Base-by-base conservation (phyloP, 2,797 vertebrate species). In the Spinibarbus caldwelli region DNA sequence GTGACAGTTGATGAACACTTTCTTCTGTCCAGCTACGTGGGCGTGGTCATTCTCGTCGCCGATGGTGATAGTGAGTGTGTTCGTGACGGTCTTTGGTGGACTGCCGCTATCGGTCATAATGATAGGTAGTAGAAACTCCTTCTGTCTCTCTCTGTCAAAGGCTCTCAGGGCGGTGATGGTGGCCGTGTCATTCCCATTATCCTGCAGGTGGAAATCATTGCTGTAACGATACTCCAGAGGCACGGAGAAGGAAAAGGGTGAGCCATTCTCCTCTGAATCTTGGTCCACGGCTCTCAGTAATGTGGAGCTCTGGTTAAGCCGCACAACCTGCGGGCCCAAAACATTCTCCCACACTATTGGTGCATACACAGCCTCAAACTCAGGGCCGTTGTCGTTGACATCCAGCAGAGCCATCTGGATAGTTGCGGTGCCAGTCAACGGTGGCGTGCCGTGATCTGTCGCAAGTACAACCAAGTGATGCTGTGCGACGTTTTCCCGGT, bases 331-430 rank as follows among this genome's bases (percentile, higher is more conserved):
- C 79, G 96, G 96, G 76, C 92, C 94, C 0, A 91, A 11, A 0
- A 89, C 86, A 26, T 98, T 98, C 91, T 98, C 97, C 95, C 96
- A 97, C 62, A 98, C 95, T 7, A 97, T 38, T 0, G 97, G 97
- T 21, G 92, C 86, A 82, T 98, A 98, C 0, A 87, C 82, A 0
- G 92, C 93, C 86, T 97, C 97, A 90, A 97, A 97, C 89, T 94
- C 94, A 0, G 97, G 97, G 19, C 94, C 96, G 1, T 97, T 98
- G 87, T 98, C 97, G 54, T 97, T 98, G 21, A 98, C 89, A 89
- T 98, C 97, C 89, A 97, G 85, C 80, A 98, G 89, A 36, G 94
- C 90, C 83, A 98, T 90, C 90, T 95, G 92, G 80, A 98, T 92
- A 0, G 95, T 97, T 72, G 96, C 92, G 0, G 94, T 97, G 43